phyloP scores from a whole-genome alignment of 2,797 vertebrate species.

The Cynodonichthys magdalenae region DNA sequence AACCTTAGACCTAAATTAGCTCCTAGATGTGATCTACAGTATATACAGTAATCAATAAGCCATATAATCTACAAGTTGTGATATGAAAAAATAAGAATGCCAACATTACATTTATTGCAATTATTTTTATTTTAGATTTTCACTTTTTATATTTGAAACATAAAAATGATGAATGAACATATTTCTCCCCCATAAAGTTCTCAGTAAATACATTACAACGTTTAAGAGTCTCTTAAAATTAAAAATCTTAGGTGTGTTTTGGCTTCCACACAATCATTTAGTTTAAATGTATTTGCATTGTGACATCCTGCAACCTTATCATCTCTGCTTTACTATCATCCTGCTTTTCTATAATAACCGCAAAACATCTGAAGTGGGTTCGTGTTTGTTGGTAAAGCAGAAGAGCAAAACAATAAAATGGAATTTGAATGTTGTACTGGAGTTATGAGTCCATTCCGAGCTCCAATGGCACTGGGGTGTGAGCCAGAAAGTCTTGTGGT shows the following conservation, averaged over 20 bases:
- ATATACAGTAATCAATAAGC: background rate
- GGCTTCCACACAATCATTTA: background rate
- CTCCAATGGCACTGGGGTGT: constrained; percentile 38
- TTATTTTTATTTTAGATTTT: background rate
- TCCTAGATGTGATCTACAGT: too few species aligned
- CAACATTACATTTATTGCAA: background rate
- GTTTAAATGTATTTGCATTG: constrained; percentile 2
- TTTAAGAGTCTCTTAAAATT: background rate
- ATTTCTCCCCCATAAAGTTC: background rate
- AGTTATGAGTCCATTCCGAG: constrained; percentile 53
- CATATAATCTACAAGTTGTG: background rate
- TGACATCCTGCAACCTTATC: constrained; percentile 23
- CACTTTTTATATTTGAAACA: background rate
- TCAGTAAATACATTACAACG: background rate
- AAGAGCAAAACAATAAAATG: constrained; percentile 57
- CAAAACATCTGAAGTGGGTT: constrained; percentile 33
- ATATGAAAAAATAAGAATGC: background rate
- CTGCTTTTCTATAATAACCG: constrained; percentile 15
- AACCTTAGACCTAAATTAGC: too few species aligned
- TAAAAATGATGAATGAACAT: background rate
- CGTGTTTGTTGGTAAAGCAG: constrained; percentile 35
- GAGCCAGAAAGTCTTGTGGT: constrained; percentile 63
- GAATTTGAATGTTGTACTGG: constrained; percentile 55
- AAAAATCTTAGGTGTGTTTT: background rate
- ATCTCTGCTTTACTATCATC: constrained; percentile 12